A percentile compares a stretch with the other conserved stretches of the same genome.
These are phyloP conservation scores for Oceanodroma tethys DNA, from an alignment of 2,113 vertebrate genomes.

Conservation along the genomic window DNA sequence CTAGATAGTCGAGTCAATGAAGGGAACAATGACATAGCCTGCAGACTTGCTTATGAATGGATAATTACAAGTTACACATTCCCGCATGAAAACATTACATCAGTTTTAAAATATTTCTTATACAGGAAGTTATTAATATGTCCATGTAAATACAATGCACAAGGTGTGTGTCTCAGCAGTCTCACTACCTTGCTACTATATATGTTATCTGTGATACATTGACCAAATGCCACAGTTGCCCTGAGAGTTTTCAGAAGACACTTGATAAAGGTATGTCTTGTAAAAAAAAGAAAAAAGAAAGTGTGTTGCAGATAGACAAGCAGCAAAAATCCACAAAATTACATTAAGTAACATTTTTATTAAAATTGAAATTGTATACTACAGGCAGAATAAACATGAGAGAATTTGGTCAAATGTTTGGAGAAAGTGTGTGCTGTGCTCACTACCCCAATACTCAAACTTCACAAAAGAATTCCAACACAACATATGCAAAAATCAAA, in stretches of 20 bases:
- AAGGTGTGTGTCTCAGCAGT: neutral
- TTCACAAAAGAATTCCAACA: neutral
- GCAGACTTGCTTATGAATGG: neutral
- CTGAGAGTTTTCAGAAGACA: neutral
- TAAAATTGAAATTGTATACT: neutral
- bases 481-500: neutral
- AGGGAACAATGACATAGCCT: conserved; percentile 34
- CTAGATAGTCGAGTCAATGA: neutral
- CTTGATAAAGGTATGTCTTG: neutral
- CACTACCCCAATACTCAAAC: neutral
- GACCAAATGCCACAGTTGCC: neutral
- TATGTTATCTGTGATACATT: neutral
- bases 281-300: neutral
- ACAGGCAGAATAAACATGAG: neutral
- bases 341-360: neutral
- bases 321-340: neutral
- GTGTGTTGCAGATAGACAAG: neutral
- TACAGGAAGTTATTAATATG: conserved; percentile 17
- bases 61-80: neutral
- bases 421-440: neutral
- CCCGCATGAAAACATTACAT: neutral
- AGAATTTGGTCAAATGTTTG: neutral
- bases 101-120: conserved; percentile 27
- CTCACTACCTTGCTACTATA: neutral
- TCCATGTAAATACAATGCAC: neutral